Evolutionary conservation across 2,797 vertebrate species (phyloP).

Genomic region (Remorina albescens): DNA sequence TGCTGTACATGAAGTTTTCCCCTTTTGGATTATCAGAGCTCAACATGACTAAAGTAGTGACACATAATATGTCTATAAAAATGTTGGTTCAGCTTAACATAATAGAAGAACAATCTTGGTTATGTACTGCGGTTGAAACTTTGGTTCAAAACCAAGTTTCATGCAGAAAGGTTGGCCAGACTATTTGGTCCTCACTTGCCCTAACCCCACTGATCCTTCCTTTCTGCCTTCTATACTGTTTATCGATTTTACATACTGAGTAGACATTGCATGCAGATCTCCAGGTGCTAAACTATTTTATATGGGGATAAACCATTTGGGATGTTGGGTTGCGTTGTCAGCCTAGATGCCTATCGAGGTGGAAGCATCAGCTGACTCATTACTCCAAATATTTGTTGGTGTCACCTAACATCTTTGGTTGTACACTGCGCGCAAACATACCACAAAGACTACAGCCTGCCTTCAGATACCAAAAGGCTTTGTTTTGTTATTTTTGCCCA

Average conservation of each 20-base stretch:
- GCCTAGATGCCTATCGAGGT: not conserved
- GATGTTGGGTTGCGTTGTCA: not conserved
- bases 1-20: not conserved
- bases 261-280: not conserved
- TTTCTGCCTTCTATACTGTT: too few relatives aligned
- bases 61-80: not conserved
- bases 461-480: not conserved
- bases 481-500: too few relatives aligned
- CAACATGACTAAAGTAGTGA: not conserved
- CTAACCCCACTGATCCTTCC: not conserved
- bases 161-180: not conserved
- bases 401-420: not conserved
- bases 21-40: not conserved
- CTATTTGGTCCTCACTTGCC: not conserved
- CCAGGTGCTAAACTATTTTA: not conserved
- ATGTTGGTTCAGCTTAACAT: not conserved
- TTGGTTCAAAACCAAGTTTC: not conserved
- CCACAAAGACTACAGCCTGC: not conserved
- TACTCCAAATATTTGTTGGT: not conserved
- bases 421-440: not conserved
- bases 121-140: not conserved
- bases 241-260: too few relatives aligned
- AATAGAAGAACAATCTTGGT: not conserved
- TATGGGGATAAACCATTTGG: not conserved
- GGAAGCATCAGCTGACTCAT: not conserved